phyloP scores from a whole-genome alignment of 1,140 invertebrate species.

The Drosophila baimaii region DNA sequence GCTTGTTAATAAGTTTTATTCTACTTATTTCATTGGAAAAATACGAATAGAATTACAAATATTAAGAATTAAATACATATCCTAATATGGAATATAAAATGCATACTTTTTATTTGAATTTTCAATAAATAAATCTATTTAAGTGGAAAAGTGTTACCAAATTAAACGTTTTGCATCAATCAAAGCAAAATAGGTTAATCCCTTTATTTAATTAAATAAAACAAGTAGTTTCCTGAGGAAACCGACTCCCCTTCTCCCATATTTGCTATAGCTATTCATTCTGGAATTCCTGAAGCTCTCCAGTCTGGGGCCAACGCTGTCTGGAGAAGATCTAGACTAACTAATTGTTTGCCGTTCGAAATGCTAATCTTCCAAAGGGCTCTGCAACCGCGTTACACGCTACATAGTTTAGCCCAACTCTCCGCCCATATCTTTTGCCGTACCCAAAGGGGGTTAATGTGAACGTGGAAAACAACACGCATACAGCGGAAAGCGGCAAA shows the following conservation, averaged over 20 bases:
- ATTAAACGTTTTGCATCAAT: background rate
- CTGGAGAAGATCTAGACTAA: conserved; percentile 1
- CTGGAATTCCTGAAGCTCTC: background rate
- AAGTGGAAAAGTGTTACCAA: too few species aligned
- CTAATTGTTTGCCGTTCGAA: conserved; percentile 39
- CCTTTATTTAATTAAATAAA: background rate
- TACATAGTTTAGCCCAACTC: conserved; percentile 1
- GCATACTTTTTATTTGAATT: too few species aligned
- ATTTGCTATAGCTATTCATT: conserved; percentile 8
- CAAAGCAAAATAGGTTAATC: too few species aligned
- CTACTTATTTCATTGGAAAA: too few species aligned
- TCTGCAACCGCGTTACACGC: conserved; percentile 63
- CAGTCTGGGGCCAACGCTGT: conserved; percentile 27
- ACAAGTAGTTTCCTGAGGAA: background rate
- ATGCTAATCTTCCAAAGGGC: conserved; percentile 45
- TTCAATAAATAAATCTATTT: too few species aligned
- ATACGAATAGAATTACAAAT: too few species aligned
- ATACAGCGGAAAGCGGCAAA: conserved; percentile 45
- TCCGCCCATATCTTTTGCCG: background rate
- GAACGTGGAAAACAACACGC: conserved; percentile 10
- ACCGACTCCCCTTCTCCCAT: background rate
- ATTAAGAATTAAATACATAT: too few species aligned
- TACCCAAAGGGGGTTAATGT: background rate
- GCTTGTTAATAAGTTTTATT: too few species aligned
- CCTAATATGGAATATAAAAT: too few species aligned